These are phyloP conservation scores for Flabesymbios commensalis DNA, from an alignment of 2,888 invertebrate genomes.

Conservation along the genomic window DNA sequence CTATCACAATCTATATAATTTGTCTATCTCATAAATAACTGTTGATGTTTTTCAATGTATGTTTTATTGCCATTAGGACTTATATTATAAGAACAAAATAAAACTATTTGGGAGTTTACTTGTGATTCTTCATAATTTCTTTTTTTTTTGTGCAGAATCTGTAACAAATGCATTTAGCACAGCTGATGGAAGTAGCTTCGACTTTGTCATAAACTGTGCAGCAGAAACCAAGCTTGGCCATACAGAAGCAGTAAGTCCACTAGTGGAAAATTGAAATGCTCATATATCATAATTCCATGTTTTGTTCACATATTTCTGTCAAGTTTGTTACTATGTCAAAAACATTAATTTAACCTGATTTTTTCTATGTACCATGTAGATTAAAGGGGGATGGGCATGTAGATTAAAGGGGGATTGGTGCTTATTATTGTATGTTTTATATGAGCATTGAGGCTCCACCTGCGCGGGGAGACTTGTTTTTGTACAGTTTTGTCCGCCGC, in stretches of 20 bases:
- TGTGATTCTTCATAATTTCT: neutral
- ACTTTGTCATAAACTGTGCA: slow-evolving; percentile 85
- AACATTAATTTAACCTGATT: no score
- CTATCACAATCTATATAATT: neutral
- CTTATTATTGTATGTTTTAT: no score
- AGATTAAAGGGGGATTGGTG: no score
- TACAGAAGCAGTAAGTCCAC: slow-evolving; percentile 72
- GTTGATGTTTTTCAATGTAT: neutral
- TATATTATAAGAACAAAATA: neutral
- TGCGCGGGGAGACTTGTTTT: no score
- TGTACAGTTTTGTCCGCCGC: no score
- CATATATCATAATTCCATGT: neutral
- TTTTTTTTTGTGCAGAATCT: slow-evolving; percentile 68
- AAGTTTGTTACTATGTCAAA: no score
- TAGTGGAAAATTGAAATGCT: neutral
- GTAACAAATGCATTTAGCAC: slow-evolving; percentile 75
- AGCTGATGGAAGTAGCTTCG: slow-evolving; percentile 68
- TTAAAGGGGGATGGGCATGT: no score
- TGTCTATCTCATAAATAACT: neutral
- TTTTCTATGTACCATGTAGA: no score
- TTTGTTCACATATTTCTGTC: no score
- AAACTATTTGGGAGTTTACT: neutral
- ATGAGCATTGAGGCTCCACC: no score
- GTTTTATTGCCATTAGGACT: no score
- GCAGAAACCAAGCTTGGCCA: slow-evolving; percentile 88